Conservation (phyloP, 2,888 invertebrate species). For the Taenaris catops region DNA sequence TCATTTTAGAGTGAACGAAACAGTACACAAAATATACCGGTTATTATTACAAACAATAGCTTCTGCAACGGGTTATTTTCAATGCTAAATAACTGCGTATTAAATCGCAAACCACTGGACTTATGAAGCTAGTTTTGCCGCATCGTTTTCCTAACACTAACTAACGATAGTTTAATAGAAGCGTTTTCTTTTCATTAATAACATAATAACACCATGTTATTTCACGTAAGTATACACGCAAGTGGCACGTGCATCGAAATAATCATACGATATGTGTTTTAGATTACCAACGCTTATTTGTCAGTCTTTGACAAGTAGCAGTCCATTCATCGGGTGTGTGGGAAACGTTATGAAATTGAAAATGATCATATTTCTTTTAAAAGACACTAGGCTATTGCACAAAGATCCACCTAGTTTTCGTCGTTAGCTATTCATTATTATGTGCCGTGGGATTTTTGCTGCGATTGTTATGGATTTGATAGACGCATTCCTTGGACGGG, state of each 20-base stretch:
- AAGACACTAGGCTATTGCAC: conserved; percentile 74
- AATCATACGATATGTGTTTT: conserved; percentile 57
- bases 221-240: conserved; percentile 38
- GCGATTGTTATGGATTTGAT: conserved; percentile 67
- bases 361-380: conserved; percentile 79
- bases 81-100: too few species aligned
- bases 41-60: too few species aligned
- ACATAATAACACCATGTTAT: conserved; percentile 43
- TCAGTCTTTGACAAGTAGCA: conserved; percentile 42
- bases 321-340: conserved; percentile 68
- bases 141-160: conserved; percentile 5
- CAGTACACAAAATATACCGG: too few species aligned
- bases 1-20: too few species aligned
- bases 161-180: conserved; percentile 25
- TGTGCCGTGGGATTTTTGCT: conserved; percentile 73
- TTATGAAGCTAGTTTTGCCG: not conserved
- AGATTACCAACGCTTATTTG: conserved; percentile 77
- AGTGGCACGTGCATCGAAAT: conserved; percentile 21
- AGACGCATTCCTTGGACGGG: conserved; percentile 60
- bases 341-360: conserved; percentile 77
- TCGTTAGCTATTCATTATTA: conserved; percentile 76
- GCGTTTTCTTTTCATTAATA: conserved; percentile 35
- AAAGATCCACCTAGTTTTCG: conserved; percentile 80
- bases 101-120: not conserved
- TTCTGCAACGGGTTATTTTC: too few species aligned